A percentile compares a stretch with the other conserved stretches of the same genome.
phyloP scores from a whole-genome alignment of 1,140 invertebrate species.

The Drosophila ironensis region DNA sequence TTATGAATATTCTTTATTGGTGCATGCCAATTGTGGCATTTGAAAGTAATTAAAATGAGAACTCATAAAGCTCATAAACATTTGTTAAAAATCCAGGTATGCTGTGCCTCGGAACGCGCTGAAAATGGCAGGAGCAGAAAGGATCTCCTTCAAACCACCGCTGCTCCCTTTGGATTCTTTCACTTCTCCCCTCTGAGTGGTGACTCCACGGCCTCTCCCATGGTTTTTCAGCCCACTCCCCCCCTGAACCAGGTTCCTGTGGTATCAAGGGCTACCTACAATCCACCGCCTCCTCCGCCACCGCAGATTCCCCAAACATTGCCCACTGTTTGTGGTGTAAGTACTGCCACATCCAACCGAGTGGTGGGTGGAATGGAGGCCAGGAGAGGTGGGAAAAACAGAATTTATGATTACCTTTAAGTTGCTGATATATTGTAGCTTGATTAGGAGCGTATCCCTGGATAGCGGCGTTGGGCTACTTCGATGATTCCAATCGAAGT shows the following conservation, averaged over 20 bases:
- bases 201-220: constrained; percentile 3
- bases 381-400: constrained; percentile 56
- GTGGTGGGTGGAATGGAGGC: constrained; percentile 82
- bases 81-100: constrained; percentile 23
- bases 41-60: neutral
- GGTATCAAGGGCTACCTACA: constrained; percentile 2
- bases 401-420: too few species aligned
- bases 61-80: neutral
- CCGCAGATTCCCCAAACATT: neutral
- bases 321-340: constrained; percentile 58
- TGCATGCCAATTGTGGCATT: neutral
- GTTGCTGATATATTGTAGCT: too few species aligned
- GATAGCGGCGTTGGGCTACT: constrained; percentile 87
- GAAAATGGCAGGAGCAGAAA: constrained; percentile 42
- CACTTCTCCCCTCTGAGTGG: constrained; percentile 47
- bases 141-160: constrained; percentile 21
- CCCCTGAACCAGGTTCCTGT: constrained; percentile 29
- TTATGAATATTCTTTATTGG: neutral
- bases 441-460: constrained; percentile 88
- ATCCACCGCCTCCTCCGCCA: neutral
- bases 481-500: constrained; percentile 81
- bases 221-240: constrained; percentile 60
- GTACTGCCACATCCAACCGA: constrained; percentile 63
- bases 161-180: constrained; percentile 23
- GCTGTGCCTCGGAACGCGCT: constrained; percentile 34